A percentile compares a stretch with the other conserved stretches of the same genome.
These are phyloP conservation scores for Wasmannia auropunctata DNA, from an alignment of 1,140 invertebrate species.

Conservation along the genomic window DNA sequence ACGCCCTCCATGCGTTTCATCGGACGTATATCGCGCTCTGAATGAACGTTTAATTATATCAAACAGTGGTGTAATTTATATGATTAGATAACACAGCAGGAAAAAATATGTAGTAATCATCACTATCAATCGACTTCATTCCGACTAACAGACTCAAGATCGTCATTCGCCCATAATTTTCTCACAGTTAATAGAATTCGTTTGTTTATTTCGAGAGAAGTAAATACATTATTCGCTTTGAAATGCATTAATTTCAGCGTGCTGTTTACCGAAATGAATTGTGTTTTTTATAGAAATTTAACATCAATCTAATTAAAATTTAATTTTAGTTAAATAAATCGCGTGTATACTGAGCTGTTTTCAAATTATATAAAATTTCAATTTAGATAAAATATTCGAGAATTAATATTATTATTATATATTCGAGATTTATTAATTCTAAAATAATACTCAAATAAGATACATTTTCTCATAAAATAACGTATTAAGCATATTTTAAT, in stretches of 20 bases:
- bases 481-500: neutral
- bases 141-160: neutral
- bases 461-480: neutral
- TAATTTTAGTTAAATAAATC: neutral
- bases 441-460: neutral
- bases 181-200: neutral
- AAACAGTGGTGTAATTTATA: neutral
- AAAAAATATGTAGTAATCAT: slow-evolving; percentile 30
- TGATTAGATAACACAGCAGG: slow-evolving; percentile 11
- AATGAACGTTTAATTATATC: slow-evolving; percentile 30
- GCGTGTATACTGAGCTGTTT: neutral
- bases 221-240: neutral
- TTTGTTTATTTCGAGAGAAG: slow-evolving; percentile 16
- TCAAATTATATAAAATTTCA: neutral
- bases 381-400: slow-evolving; percentile 9
- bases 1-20: slow-evolving; percentile 5
- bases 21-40: slow-evolving; percentile 5
- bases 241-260: neutral
- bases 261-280: neutral
- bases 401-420: neutral
- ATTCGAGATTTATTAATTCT: neutral
- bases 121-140: slow-evolving; percentile 19
- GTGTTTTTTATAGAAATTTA: neutral
- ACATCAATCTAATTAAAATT: no score
- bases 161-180: neutral